Conservation (phyloP, 2,888 invertebrate genomes). For the Pristionchus fissidentatus region DNA sequence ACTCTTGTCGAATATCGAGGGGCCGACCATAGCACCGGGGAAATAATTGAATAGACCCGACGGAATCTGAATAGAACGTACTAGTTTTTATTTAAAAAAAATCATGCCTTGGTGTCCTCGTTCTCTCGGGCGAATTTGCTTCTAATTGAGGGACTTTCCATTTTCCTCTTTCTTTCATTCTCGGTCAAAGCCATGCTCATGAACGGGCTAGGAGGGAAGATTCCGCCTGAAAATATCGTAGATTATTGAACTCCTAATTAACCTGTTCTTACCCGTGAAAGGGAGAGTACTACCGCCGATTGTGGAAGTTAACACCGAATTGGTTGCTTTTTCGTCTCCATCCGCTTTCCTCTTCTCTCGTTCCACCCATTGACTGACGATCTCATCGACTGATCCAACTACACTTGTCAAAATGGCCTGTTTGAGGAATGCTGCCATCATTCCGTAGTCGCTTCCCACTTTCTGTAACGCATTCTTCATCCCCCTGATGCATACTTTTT, state of each 20-base stretch:
- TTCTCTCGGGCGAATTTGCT: neutral
- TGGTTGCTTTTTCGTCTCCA: neutral
- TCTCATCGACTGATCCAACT: conserved; percentile 87
- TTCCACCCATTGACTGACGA: conserved; percentile 22
- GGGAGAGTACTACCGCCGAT: neutral
- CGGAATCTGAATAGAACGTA: conserved; percentile 4
- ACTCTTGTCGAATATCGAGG: neutral
- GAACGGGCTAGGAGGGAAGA: conserved; percentile 59
- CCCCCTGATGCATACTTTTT: too few species aligned
- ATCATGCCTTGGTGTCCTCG: conserved; percentile 52
- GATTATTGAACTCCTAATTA: neutral
- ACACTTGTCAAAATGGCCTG: conserved; percentile 89
- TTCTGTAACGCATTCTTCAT: conserved; percentile 15
- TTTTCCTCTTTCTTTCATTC: conserved; percentile 36
- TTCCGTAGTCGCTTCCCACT: conserved; percentile 79
- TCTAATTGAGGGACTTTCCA: conserved; percentile 15
- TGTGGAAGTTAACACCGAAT: neutral
- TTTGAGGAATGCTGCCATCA: conserved; percentile 91
- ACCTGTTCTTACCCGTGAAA: neutral
- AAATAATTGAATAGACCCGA: conserved; percentile 17
- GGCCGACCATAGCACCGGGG: conserved; percentile 58
- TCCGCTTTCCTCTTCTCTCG: neutral
- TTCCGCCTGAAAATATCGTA: conserved; percentile 51
- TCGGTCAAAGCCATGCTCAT: conserved; percentile 42
- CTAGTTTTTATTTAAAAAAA: too few species aligned